Evolutionary conservation across 2,888 invertebrate genomes (phyloP).

Genomic region (Aphodius granarius): DNA sequence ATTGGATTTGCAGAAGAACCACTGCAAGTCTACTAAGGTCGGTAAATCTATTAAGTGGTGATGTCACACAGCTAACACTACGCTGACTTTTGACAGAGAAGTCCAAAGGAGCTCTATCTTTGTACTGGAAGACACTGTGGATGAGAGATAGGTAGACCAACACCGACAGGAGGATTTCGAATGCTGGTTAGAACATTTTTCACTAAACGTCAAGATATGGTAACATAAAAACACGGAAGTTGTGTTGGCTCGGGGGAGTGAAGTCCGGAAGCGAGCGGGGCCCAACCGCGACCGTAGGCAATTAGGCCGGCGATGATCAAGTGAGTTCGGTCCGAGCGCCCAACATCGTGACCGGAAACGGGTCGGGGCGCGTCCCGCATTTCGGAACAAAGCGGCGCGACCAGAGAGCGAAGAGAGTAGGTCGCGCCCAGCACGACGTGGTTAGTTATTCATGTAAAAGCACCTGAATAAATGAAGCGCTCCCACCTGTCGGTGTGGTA

Average conservation of each 20-base stretch:
- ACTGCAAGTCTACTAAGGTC: background rate
- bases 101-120: too few relatives aligned
- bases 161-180: too few relatives aligned
- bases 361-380: conserved; percentile 7
- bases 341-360: conserved; percentile 7
- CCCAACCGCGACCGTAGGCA: conserved; percentile 1
- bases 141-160: too few relatives aligned
- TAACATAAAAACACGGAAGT: background rate
- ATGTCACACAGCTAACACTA: background rate
- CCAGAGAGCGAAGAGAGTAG: background rate
- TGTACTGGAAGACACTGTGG: too few relatives aligned
- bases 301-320: conserved; percentile 3
- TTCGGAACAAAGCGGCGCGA: conserved; percentile 7
- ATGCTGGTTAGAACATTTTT: too few relatives aligned
- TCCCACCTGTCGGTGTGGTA: conserved; percentile 6
- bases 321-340: background rate
- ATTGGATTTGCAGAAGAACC: background rate
- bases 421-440: background rate
- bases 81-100: background rate
- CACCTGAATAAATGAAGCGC: conserved; percentile 15
- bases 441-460: conserved; percentile 12
- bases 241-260: background rate
- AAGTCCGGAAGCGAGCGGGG: conserved; percentile 2
- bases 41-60: background rate
- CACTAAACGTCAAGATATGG: too few relatives aligned